These are phyloP conservation scores for Spheniscus mendiculus DNA, from an alignment of 2,113 vertebrate genomes.

Conservation along the genomic window DNA sequence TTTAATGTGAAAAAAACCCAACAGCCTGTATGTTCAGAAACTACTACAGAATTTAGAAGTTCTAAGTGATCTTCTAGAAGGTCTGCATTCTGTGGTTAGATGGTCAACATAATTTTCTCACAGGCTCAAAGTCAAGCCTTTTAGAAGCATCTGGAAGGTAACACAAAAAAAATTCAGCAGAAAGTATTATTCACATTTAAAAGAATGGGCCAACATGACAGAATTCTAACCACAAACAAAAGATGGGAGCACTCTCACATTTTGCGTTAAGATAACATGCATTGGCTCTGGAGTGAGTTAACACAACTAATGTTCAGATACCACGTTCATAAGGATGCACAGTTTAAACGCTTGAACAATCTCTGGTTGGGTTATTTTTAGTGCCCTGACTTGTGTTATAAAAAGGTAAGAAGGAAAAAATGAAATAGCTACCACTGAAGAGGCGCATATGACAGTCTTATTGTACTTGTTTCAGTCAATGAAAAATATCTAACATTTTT, in stretches of 20 bases:
- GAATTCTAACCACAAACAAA: background rate
- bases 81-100: background rate
- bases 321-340: background rate
- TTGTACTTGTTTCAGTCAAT: background rate
- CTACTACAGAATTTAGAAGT: background rate
- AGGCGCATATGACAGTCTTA: background rate
- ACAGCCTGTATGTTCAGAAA: background rate
- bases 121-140: background rate
- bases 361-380: background rate
- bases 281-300: background rate
- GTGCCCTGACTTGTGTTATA: background rate
- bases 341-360: background rate
- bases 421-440: background rate
- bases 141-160: background rate
- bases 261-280: fast-evolving
- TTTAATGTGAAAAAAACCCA: background rate
- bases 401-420: background rate
- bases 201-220: background rate
- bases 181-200: background rate
- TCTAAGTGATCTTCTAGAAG: background rate
- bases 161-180: background rate
- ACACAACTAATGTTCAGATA: background rate
- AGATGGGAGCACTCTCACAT: background rate
- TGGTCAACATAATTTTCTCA: background rate
- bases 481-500: background rate